Percentiles rank a stretch among this genome's conserved stretches.
Conservation (phyloP, 2,888 invertebrate genomes). For the Nomada fabriciana region DNA sequence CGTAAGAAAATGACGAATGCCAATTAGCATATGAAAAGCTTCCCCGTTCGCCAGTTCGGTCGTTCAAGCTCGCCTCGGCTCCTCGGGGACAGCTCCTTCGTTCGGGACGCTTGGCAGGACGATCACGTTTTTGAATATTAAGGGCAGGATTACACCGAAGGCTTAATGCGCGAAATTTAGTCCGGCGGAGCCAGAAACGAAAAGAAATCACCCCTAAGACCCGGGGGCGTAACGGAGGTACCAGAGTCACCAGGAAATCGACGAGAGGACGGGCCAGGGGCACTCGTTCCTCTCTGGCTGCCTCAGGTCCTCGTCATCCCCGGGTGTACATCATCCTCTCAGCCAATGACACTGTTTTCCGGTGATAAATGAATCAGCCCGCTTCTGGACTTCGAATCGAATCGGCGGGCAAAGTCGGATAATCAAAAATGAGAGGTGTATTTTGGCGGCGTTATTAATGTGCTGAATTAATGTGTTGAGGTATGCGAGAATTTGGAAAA, state of each 20-base stretch:
- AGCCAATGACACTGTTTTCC: slow-evolving; percentile 24
- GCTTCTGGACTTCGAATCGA: slow-evolving; percentile 4
- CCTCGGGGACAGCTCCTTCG: slow-evolving; percentile 63
- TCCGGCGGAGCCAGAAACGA: slow-evolving; percentile 76
- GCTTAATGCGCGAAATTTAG: slow-evolving; percentile 84
- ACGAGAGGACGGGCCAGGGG: not conserved
- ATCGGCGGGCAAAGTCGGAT: not conserved
- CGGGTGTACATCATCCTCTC: slow-evolving; percentile 57
- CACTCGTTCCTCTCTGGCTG: not conserved
- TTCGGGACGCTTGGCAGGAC: slow-evolving; percentile 80
- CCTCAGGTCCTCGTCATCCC: slow-evolving; percentile 32
- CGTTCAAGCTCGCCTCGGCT: slow-evolving; percentile 34
- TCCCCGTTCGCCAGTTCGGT: slow-evolving; percentile 66
- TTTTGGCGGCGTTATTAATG: no score
- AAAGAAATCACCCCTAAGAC: slow-evolving; percentile 79
- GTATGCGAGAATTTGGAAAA: no score
- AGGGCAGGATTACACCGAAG: slow-evolving; percentile 83
- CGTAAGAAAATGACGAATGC: slow-evolving; percentile 84
- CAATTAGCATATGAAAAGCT: slow-evolving; percentile 85
- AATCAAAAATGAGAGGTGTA: no score
- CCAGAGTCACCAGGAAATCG: slow-evolving; percentile 39
- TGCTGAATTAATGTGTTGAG: no score
- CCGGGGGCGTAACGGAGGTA: slow-evolving; percentile 46
- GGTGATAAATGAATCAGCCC: slow-evolving; percentile 49
- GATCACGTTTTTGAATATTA: slow-evolving; percentile 85